Percentiles rank a stretch among this genome's conserved stretches.
These are phyloP conservation scores for Gallinago nigripennis DNA, from an alignment of 2,797 vertebrate genomes.

Conservation along the genomic window DNA sequence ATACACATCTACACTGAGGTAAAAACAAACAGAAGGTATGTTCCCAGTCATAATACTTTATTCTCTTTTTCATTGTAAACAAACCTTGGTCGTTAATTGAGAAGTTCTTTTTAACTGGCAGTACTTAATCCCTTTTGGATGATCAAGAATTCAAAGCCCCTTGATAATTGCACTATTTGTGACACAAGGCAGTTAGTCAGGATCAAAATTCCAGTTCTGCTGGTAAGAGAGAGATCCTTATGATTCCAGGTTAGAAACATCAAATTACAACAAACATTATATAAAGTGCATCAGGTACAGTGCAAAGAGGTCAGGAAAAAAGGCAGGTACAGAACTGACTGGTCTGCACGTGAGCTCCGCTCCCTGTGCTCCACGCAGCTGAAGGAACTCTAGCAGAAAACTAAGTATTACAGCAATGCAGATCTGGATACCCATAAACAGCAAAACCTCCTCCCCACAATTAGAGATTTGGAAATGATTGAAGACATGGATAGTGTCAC, in stretches of 20 bases:
- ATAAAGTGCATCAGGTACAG: slow-evolving; percentile 80
- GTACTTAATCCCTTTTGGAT: slow-evolving; percentile 40
- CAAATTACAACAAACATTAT: slow-evolving; percentile 37
- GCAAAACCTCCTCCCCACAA: neutral
- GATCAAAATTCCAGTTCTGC: slow-evolving; percentile 55
- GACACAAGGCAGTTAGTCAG: slow-evolving; percentile 44
- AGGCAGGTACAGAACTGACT: neutral
- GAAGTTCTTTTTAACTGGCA: slow-evolving; percentile 24
- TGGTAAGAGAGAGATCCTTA: slow-evolving; percentile 57
- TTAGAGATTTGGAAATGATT: neutral
- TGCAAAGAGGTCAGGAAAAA: slow-evolving; percentile 72
- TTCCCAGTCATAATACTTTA: slow-evolving; percentile 53
- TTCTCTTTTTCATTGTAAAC: slow-evolving; percentile 42
- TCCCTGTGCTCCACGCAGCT: neutral
- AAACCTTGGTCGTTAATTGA: slow-evolving; percentile 18
- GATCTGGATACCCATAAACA: neutral
- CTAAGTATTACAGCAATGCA: neutral
- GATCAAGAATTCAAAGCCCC: neutral
- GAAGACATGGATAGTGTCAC: neutral
- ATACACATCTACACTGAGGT: neutral
- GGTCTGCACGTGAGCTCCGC: neutral
- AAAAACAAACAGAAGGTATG: neutral
- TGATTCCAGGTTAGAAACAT: slow-evolving; percentile 26
- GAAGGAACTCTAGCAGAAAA: neutral
- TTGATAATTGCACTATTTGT: neutral